phyloP scores from a whole-genome alignment of 2,888 invertebrate species.

The Neoascia interrupta region DNA sequence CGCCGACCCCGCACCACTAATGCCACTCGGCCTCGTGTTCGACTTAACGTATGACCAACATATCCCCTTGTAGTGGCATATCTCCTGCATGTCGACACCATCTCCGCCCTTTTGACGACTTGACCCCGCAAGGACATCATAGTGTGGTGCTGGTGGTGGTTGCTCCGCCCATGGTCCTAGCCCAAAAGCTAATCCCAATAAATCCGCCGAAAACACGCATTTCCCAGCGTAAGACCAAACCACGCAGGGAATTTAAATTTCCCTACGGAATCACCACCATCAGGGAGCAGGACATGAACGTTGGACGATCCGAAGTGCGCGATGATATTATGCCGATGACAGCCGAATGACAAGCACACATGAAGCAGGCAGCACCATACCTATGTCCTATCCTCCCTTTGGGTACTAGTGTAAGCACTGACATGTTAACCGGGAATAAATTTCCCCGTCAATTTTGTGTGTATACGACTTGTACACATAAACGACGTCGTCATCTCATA shows the following conservation, averaged over 20 bases:
- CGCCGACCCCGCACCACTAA: neutral
- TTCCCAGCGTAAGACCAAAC: slow-evolving; percentile 40
- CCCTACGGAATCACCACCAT: too few relatives aligned
- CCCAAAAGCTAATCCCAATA: slow-evolving; percentile 39
- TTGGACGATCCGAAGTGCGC: slow-evolving; percentile 30
- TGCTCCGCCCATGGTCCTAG: slow-evolving; percentile 28
- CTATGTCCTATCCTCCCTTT: slow-evolving; percentile 12
- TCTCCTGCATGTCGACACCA: slow-evolving; percentile 58
- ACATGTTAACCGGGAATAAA: slow-evolving; percentile 60
- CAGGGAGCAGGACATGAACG: too few relatives aligned
- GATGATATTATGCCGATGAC: slow-evolving; percentile 62
- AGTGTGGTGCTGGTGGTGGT: slow-evolving; percentile 48
- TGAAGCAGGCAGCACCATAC: slow-evolving; percentile 42
- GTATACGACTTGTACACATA: slow-evolving; percentile 41
- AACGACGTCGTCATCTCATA: slow-evolving; percentile 59
- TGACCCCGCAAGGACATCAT: slow-evolving; percentile 59
- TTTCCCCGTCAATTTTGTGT: slow-evolving; percentile 51
- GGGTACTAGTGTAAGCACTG: slow-evolving; percentile 28
- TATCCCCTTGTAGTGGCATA: slow-evolving; percentile 42
- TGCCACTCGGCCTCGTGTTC: slow-evolving; percentile 33
- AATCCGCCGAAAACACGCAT: slow-evolving; percentile 58
- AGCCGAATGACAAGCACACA: slow-evolving; percentile 58
- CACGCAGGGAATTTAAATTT: slow-evolving; percentile 47
- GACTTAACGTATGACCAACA: slow-evolving; percentile 57
- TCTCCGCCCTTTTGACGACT: slow-evolving; percentile 59